Base-by-base conservation (phyloP, 2,888 invertebrate species). In the Morpho achilles region DNA sequence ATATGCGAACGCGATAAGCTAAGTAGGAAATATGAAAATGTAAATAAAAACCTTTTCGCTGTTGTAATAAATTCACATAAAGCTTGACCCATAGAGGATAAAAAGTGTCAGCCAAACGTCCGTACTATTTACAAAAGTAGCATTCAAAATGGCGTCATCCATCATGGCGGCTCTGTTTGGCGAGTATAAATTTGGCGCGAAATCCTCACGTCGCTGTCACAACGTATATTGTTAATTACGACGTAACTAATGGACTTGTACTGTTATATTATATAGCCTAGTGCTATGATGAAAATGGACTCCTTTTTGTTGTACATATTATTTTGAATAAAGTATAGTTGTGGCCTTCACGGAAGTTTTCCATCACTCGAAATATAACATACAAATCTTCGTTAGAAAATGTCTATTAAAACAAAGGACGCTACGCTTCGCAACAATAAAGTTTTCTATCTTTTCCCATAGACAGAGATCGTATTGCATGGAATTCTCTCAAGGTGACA, bases 121-220 rank as follows among this genome's bases (percentile, higher is more conserved):
- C 64, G 62, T 66, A 61, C 65, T 69, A 66, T 70, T 71, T 70
- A 68, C 72, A 70, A 73, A 69, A 71, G 73, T 63, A 62, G 68
- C 70, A 73, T 74, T 71, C 73, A 75, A 76, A 78, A 76, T 73
- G 75, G 74, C 71, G 65, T 67, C 71, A 73, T 75, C 67, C 68
- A 69, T 74, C 74, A 75, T 77, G 76, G 75, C 71, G 66, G 69
- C 69, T 70, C 63, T 65, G 67, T 69, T 68, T 64, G 67, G 61
- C 60, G 64, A 49, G 61, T 62, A 69, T 67, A 68, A 69, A 67
- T 67, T 69, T 65, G 64, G 68, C 67, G 66, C 60, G 64, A 64
- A 62, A 66, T 71, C 67, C 67, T 67, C 70, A 64, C 59, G 65
- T 62, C 67, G 52, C 43, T 71, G 71, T 70, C 73, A 70, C 65